A percentile compares a stretch with the other conserved stretches of the same genome.
These are phyloP conservation scores for Invenusta paracnida DNA, from an alignment of 2,888 invertebrate genomes.

Conservation along the genomic window DNA sequence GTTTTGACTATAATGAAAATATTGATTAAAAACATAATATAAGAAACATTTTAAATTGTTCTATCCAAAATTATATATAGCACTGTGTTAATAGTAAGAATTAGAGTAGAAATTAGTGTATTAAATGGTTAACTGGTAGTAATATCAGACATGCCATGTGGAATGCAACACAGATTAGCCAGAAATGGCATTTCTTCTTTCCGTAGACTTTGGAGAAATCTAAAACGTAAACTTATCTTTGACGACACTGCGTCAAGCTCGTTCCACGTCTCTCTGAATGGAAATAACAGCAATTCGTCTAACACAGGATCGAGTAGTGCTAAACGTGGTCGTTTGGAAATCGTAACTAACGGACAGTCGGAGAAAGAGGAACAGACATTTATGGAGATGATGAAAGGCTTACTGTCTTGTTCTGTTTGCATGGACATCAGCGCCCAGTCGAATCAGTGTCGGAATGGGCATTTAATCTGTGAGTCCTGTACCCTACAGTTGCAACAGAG, in stretches of 20 bases:
- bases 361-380: conserved; percentile 15
- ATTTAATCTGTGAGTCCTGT: conserved; percentile 35
- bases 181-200: background rate
- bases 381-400: conserved; percentile 33
- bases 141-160: background rate
- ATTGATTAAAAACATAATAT: no score
- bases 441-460: conserved; percentile 36
- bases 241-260: background rate
- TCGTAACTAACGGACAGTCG: background rate
- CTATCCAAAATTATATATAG: no score
- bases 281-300: background rate
- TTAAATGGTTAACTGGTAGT: no score
- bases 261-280: background rate
- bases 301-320: background rate
- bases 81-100: no score
- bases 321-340: background rate
- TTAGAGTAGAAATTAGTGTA: no score
- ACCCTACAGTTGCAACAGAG: conserved; percentile 22
- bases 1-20: no score
- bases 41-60: no score
- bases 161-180: background rate
- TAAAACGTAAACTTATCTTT: background rate
- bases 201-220: background rate
- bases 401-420: conserved; percentile 36
- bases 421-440: conserved; percentile 17